A percentile compares a stretch with the other conserved stretches of the same genome.
These are phyloP conservation scores for Creontiades dilutus DNA, from an alignment of 2,888 invertebrate species.

Conservation along the genomic window DNA sequence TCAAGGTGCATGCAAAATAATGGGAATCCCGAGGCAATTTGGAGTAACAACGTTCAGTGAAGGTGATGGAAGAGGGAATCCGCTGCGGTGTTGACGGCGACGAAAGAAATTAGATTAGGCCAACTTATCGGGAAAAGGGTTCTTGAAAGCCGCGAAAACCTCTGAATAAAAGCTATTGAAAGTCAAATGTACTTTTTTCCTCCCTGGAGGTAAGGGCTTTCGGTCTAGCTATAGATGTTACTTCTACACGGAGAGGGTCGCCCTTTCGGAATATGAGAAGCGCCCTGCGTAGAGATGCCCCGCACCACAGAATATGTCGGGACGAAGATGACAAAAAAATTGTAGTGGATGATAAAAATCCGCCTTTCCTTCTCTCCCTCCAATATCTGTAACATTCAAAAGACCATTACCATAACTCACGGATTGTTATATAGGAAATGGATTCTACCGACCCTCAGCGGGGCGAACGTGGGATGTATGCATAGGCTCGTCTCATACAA, in stretches of 20 bases:
- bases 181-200: conserved; percentile 35
- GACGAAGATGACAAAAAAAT: not conserved
- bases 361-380: not conserved
- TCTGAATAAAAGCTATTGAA: conserved; percentile 22
- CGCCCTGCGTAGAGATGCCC: not conserved
- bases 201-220: conserved; percentile 6
- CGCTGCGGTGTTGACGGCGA: not conserved
- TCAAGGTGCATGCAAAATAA: not conserved
- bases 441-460: not conserved
- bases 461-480: not conserved
- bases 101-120: not conserved
- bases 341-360: not conserved
- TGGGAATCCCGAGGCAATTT: not conserved
- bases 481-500: not conserved
- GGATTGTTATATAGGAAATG: not conserved
- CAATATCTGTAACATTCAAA: conserved; percentile 36
- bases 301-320: not conserved
- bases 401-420: not conserved
- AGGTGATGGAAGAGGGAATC: not conserved
- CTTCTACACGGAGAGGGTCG: conserved; percentile 6
- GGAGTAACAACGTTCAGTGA: not conserved
- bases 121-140: not conserved
- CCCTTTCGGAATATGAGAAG: not conserved
- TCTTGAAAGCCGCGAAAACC: not conserved
- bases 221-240: not conserved